Conservation (phyloP, 2,888 invertebrate species). For the Agriopis marginaria region DNA sequence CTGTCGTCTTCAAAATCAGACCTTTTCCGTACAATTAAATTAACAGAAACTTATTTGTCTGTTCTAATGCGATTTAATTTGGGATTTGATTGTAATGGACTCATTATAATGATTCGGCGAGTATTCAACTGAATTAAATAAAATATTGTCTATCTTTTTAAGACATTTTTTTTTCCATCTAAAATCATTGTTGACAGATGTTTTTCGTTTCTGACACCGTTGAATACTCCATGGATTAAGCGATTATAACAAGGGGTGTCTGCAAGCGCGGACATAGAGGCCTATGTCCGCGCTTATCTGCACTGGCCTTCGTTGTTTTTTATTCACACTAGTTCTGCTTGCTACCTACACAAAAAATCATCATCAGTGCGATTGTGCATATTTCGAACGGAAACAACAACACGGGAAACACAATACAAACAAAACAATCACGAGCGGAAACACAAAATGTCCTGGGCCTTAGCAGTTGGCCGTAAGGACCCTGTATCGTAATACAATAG, state of each 20-base stretch:
- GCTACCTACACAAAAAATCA: background rate
- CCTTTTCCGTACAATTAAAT: background rate
- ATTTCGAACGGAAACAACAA: background rate
- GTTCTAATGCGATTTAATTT: constrained; percentile 14
- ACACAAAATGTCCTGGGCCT: background rate
- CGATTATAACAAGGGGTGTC: background rate
- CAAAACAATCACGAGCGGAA: background rate
- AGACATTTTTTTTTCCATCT: background rate
- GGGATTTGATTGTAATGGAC: constrained; percentile 30
- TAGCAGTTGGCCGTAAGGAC: no score
- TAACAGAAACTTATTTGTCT: background rate
- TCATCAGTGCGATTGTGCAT: background rate
- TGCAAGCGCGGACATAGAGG: background rate
- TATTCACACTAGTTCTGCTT: background rate
- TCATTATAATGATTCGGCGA: constrained; percentile 13
- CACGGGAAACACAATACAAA: background rate
- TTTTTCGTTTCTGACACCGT: background rate
- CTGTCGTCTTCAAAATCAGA: background rate
- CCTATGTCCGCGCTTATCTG: background rate
- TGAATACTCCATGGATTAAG: constrained; percentile 21
- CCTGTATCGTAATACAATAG: background rate
- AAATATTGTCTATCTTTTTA: background rate
- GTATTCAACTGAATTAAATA: constrained; percentile 19
- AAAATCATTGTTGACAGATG: background rate
- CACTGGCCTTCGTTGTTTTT: constrained; percentile 18